Percentiles rank a stretch among this genome's conserved stretches.
phyloP scores from a whole-genome alignment of 2,797 vertebrate species.

The Phylloscopus collybita region DNA sequence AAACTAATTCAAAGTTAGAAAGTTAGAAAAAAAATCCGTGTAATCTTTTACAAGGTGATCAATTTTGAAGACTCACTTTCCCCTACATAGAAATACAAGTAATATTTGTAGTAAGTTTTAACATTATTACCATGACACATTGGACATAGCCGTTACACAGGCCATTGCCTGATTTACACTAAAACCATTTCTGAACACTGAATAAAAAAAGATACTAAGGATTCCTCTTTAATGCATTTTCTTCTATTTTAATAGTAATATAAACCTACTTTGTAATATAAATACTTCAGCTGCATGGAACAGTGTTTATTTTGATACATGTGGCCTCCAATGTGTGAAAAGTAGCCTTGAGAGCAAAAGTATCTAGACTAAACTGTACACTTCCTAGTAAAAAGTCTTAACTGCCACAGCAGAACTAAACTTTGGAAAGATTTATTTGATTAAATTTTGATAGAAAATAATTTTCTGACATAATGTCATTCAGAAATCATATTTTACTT shows the following conservation, averaged over 20 bases:
- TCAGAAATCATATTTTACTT: not conserved
- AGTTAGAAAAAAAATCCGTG: not conserved
- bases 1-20: not conserved
- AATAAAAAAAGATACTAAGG: slow-evolving; percentile 2
- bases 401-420: not conserved
- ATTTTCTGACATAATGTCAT: not conserved
- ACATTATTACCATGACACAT: not conserved
- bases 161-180: not conserved
- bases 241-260: not conserved
- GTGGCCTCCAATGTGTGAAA: not conserved
- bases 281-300: not conserved
- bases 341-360: not conserved
- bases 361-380: not conserved
- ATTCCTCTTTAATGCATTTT: not conserved
- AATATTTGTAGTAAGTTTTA: not conserved
- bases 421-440: not conserved
- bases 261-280: not conserved
- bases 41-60: not conserved
- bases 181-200: not conserved
- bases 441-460: not conserved
- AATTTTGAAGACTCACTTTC: not conserved
- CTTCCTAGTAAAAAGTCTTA: not conserved
- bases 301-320: not conserved
- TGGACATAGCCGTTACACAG: not conserved
- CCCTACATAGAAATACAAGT: not conserved